These are phyloP conservation scores for Blastobasis lacticolella DNA, from an alignment of 2,888 invertebrate species.

Conservation along the genomic window DNA sequence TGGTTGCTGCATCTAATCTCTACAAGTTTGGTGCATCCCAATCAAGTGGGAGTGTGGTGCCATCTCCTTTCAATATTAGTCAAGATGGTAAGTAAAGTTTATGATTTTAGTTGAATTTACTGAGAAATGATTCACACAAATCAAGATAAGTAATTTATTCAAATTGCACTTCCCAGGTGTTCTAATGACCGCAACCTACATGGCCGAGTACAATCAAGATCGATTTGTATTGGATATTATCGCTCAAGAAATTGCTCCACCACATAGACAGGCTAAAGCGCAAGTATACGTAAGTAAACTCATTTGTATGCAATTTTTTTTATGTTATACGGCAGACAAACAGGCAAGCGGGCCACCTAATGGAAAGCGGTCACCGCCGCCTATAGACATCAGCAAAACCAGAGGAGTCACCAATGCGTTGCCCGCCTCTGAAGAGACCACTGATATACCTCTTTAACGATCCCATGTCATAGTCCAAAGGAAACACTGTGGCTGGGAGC, in stretches of 20 bases:
- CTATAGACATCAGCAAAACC: no score
- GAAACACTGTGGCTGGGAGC: no score
- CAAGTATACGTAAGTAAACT: conserved; percentile 81
- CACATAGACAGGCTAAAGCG: conserved; percentile 83
- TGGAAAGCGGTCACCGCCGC: no score
- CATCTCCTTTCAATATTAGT: conserved; percentile 88
- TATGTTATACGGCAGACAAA: no score
- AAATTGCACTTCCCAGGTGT: conserved; percentile 33
- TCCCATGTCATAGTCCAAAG: no score
- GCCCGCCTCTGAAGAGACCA: no score
- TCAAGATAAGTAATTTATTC: no score
- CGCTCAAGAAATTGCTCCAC: conserved; percentile 86
- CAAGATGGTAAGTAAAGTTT: conserved; percentile 72
- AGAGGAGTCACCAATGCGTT: no score
- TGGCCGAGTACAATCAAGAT: conserved; percentile 93
- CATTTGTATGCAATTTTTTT: not conserved
- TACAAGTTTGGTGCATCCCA: conserved; percentile 85
- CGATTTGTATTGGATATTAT: conserved; percentile 88
- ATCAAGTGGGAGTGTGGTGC: conserved; percentile 89
- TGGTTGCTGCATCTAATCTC: conserved; percentile 86
- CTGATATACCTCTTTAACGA: no score
- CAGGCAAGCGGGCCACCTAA: no score
- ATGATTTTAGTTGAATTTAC: not conserved
- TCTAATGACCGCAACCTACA: conserved; percentile 83
- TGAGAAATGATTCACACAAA: no score